Evolutionary conservation across 2,888 invertebrate species (phyloP), one percentile per base, ranked within the genome.

Genomic region (Girardia tigrina): DNA sequence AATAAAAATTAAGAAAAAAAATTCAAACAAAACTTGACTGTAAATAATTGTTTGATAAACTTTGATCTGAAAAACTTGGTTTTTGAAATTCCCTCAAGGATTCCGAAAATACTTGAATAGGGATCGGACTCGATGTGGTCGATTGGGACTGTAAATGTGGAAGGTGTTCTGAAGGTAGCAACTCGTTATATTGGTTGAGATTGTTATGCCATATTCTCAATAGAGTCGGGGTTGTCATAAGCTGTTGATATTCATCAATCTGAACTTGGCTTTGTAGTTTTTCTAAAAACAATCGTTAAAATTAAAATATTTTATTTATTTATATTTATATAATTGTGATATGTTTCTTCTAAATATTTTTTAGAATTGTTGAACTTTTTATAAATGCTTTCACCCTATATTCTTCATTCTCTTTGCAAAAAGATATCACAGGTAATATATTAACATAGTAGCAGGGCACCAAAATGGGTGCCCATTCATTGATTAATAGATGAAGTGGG

Each of bases 141-240:
- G 56, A 56, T 56, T n/a, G n/a, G 4, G 56, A n/a, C n/a, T 4
- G 56, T 20, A 56, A 56, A 56, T 56, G 56, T 20, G 56, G 23
- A 20, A 23, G 6, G 23, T 56, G n/a, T 20, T 56, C 56, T 56
- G 56, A 8, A 8, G 56, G 56, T 56, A 56, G 23, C 4, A 56
- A n/a, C 23, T 56, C 56, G n/a, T 56, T 56, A 23, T 56, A 56
- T 23, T 56, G 56, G n/a, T 56, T 56, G n/a, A 56, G 56, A 16
- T 56, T 56, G n/a, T 56, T 56, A 56, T 56, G 56, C 56, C 56
- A 56, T 56, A 56, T 56, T 20, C 56, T n/a, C n/a, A 56, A 56
- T 23, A 56, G 23, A 4, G 56, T 56, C n/a, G 56, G 56, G 2
- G 56, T 56, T 56, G 56, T 56, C 56, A 56, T 56, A 23, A 56